These are phyloP conservation scores for Chamaetylas fuelleborni DNA, from an alignment of 2,113 vertebrate genomes.

Conservation along the genomic window DNA sequence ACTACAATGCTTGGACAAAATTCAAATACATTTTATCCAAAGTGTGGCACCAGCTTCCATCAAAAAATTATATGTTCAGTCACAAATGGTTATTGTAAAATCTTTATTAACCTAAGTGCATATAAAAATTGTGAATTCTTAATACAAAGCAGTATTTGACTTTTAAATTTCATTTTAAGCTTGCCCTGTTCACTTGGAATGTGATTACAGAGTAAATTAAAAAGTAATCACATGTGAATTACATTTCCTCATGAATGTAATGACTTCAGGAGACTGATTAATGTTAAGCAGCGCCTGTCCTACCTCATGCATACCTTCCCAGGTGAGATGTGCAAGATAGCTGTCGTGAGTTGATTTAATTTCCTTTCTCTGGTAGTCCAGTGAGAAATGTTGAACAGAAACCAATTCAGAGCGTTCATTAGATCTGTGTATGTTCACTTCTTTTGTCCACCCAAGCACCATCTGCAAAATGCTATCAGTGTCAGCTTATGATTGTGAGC, in stretches of 20 bases:
- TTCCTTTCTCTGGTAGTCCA: conserved; percentile 77
- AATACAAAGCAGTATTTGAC: conserved; percentile 87
- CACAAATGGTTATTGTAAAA: conserved; percentile 83
- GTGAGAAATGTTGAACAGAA: conserved; percentile 73
- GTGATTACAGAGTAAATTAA: conserved; percentile 91
- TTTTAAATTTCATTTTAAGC: conserved; percentile 93
- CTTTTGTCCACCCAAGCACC: conserved; percentile 79
- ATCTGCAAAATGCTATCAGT: conserved; percentile 76
- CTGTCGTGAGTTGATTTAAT: conserved; percentile 86
- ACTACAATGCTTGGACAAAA: conserved; percentile 52
- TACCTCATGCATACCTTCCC: conserved; percentile 75
- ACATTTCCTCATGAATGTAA: conserved; percentile 90
- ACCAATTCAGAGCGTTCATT: conserved; percentile 70
- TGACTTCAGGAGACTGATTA: conserved; percentile 85
- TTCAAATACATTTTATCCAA: conserved; percentile 62
- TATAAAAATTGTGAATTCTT: conserved; percentile 84
- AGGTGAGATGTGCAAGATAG: conserved; percentile 79
- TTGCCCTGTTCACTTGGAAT: conserved; percentile 85
- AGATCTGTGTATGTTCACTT: conserved; percentile 61
- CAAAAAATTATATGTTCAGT: conserved; percentile 75
- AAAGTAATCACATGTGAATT: conserved; percentile 88
- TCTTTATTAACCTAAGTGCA: conserved; percentile 84
- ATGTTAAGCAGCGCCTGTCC: conserved; percentile 82
- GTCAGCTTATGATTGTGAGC: conserved; percentile 75
- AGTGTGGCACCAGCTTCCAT: conserved; percentile 62